phyloP scores from a whole-genome alignment of 2,113 vertebrate genomes.

The Sitta europaea region DNA sequence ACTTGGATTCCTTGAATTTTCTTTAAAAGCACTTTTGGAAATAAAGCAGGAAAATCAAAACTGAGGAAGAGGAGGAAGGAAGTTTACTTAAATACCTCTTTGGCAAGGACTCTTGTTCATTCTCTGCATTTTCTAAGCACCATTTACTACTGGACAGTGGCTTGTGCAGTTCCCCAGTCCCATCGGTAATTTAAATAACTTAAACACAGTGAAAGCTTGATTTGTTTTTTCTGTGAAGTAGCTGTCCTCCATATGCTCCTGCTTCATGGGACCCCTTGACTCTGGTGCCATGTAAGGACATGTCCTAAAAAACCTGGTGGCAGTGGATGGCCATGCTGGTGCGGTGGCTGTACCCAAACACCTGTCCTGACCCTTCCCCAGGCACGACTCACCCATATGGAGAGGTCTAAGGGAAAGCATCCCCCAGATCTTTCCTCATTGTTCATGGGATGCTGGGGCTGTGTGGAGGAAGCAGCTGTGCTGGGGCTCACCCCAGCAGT shows the following conservation, averaged over 20 bases:
- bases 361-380: fast-evolving
- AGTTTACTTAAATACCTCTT: background rate
- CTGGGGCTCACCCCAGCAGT: background rate
- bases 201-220: background rate
- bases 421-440: background rate
- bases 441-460: background rate
- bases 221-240: background rate
- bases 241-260: background rate
- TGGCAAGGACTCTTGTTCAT: background rate
- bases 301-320: background rate
- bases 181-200: background rate
- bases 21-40: background rate
- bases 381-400: fast-evolving
- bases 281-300: fast-evolving
- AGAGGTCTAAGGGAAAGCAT: background rate
- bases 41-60: background rate
- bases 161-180: background rate
- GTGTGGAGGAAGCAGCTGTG: background rate
- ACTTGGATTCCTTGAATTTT: background rate
- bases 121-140: background rate
- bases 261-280: fast-evolving
- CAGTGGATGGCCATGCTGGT: background rate
- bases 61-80: background rate
- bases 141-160: background rate
- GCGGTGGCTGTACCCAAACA: background rate